Evolutionary conservation across 2,113 vertebrate genomes (phyloP), one percentile per base, ranked within the genome.

Genomic region (Coryphaenoides rupestris): DNA sequence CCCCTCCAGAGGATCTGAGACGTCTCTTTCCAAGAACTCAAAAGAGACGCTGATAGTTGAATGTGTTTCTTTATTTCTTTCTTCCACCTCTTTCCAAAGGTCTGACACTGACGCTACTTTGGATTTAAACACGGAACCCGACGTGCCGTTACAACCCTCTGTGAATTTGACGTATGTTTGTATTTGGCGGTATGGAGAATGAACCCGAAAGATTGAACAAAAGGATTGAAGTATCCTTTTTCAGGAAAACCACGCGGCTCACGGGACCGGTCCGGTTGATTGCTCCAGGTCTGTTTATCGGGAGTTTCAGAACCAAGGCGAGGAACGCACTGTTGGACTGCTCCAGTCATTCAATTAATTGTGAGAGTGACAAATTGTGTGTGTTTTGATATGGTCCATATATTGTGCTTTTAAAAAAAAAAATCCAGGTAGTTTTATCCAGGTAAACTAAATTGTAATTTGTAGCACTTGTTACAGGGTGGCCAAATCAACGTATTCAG

Each of bases 341-440:
- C 73, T 79, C 63, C 54, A 78, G 76, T 79, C 19, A 60, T 67
- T 73, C 66, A n/a, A 65, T 80, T 54, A 54, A 64, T 56, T 26
- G 63, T 66, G 58, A 65, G 73, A 73, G 15, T 53, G 72, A 76
- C 9, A 63, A 70, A 68, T 62, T 68, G 57, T 57, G 72, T 55
- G 56, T 71, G 74, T 83, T 85, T 69, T 55, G 21, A 14, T 75
- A 70, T 76, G 77, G 84, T 82, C 62, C 54, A 71, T 84, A 79
- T 82, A 55, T 75, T 80, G 79, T 86, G 80, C 76, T 84, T 86
- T 84, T 78, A 72, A 49, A 56, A 55, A 55, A 55, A 52, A 16
- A 50, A 53, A 88, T 87, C 89, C 90, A 92, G 89, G 89, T 90
- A 86, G 76, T 90, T 82, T 89, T 81, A 89, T 90, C 86, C 90